Evolutionary conservation across 2,797 vertebrate species (phyloP), one percentile per base, ranked within the genome.

Genomic region (Diceros bicornis): DNA sequence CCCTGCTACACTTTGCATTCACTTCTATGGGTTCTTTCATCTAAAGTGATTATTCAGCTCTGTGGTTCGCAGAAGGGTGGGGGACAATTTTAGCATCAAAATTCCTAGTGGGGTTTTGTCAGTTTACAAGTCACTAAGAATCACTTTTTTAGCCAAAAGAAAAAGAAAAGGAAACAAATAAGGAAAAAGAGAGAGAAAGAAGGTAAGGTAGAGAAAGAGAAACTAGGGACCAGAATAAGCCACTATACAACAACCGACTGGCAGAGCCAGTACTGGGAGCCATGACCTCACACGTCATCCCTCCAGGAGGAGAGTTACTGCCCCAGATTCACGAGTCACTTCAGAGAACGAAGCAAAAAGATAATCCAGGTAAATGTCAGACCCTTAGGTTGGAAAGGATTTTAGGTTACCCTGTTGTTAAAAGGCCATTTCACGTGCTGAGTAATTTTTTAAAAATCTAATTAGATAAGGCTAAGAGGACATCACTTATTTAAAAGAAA

Each of bases 81-180:
- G 44, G 25, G 21, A 69, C 4, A 32, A 47, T 72, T 55, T 81
- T 75, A 77, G 23, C 21, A 44, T 79, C 71, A 75, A 69, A 64
- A 75, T 47, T 91, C 41, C 59, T 79, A 17, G 14, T 21, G 1
- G 7, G 78, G 14, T 27, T 62, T 61, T n/a, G 12, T 82, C 27
- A 93, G 21, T 82, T 85, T 62, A 44, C 4, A 87, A 64, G n/a
- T 69, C n/a, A 94, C 91, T 92, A 52, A 61, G 81, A 97, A 97
- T 64, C 37, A 91, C 9, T 69, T 89, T 91, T 97, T 96, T 90
- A 74, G 57, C 52, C 83, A 47, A 88, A 83, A 66, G 66, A 50
- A 59, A 82, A 81, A 52, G 50, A 50, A 47, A 71, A 44, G 37
- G 1, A 61, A 79, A 20, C 8, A 64, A 74, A n/a, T 37, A 77